Evolutionary conservation across 1,140 invertebrate genomes (phyloP), one percentile per base, ranked within the genome.

Genomic region (Drosophila aff.): DNA sequence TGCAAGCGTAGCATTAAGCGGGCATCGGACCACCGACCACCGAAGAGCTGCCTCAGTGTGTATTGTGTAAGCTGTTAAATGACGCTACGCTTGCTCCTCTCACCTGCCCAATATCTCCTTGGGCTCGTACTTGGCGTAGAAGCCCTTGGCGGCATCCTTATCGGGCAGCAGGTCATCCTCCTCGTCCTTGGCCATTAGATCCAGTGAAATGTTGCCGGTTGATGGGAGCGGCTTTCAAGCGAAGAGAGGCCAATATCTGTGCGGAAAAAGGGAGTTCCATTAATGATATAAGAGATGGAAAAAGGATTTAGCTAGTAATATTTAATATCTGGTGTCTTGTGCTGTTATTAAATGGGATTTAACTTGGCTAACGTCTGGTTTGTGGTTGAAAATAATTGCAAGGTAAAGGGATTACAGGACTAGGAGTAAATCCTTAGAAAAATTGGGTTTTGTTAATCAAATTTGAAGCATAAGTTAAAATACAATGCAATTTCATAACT

Each of bases 101-200:
- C 94, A 99, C 97, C 97, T 98, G 94, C 98, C 99, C 57, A 99
- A 95, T 80, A 99, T 97, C 94, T 99, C 98, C 93, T 99, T 99
- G 5, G 98, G 98, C 93, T 99, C 98, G 93, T 99, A 99, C 94
- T 98, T 99, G 16, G 98, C 98, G 93, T 99, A 99, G 93, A 99
- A 99, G 89, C 97, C 97, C 93, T 97, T 97, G 8, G 97, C 97
- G 68, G 96, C 97, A 94, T 97, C 96, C 94, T 97, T 97, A 93
- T 98, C 97, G 9, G 97, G 97, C 65, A 98, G 93, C 91, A 96
- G 94, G 92, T 97, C 96, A 79, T 97, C 96, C 60, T 95, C 95
- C 92, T 97, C 97, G 81, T 96, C 96, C 93, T 97, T 97, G 44
- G 96, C 96, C 91, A 92, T 92, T 71, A 81, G 49, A 77, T 79